Evolutionary conservation across 1,140 invertebrate genomes (phyloP).

Genomic region (Caerostris darwini): DNA sequence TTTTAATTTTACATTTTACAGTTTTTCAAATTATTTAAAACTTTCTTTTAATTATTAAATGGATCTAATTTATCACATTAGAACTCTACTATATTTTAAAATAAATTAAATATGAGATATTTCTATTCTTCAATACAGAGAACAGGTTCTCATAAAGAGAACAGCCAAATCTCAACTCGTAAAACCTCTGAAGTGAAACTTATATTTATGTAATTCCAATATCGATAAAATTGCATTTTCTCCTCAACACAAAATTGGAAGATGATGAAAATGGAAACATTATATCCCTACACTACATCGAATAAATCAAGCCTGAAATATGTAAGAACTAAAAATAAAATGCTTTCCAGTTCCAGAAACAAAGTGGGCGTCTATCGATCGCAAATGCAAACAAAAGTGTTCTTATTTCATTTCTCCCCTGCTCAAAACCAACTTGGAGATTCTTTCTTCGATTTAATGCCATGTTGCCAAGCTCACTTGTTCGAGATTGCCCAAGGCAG

Average conservation of each 20-base stretch:
- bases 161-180: too few species aligned
- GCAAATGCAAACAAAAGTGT: neutral
- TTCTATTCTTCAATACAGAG: too few species aligned
- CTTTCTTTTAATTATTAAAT: too few species aligned
- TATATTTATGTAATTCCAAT: too few species aligned
- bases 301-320: neutral
- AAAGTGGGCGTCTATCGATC: neutral
- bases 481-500: neutral
- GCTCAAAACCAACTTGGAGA: neutral
- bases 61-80: too few species aligned
- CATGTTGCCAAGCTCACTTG: neutral
- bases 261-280: neutral
- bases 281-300: neutral
- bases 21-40: too few species aligned
- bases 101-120: too few species aligned
- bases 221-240: neutral
- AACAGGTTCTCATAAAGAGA: too few species aligned
- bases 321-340: neutral
- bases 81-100: too few species aligned
- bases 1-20: too few species aligned
- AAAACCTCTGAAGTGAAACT: too few species aligned
- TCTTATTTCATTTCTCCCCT: neutral
- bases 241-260: neutral
- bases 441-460: slow-evolving; percentile 3
- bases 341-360: neutral